Evolutionary conservation across 2,888 invertebrate genomes (phyloP), one percentile per base, ranked within the genome.

Genomic region (Rhorus exstirpatorius): DNA sequence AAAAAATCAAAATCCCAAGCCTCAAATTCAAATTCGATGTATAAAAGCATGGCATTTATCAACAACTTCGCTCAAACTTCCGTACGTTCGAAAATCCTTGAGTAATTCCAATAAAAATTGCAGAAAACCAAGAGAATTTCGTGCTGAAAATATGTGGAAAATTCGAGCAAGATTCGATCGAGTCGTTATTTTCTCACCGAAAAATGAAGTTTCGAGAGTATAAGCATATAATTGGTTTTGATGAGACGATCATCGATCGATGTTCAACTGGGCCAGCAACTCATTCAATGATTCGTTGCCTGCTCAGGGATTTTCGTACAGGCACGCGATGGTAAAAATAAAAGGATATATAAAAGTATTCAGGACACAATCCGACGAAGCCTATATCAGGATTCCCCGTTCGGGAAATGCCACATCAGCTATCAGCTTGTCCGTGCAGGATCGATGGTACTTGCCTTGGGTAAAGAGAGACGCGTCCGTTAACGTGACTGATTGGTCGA

Each of bases 401-500:
- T 49, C 12, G 68, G 49, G 60, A 76, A 67, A 49, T 60, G 76
- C 67, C 24, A 68, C 58, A 60, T 76, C 76, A 68, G 76, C 49
- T 53, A 60, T 76, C 76, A 68, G 76, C 49, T 53, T 44, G n/a
- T 46, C 26, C 26, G 10, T 19, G 55, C 55, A n/a, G n/a, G 26
- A 76, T 68, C 76, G 76, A 67, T 67, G 58, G 26, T 55, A 68
- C 38, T 60, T 24, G 46, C 17, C 8, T 35, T 41, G 65, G 55
- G 44, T 53, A 55, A 17, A 67, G 19, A 61, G 67, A 67, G 58
- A 76, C 61, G 17, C 14, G 51, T 82, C 79, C 61, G 79, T 82
- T 75, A 82, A 79, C 75, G 83, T 71, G 83, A 83, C 83, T 75
- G 81, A 82, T 82, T 82, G 81, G 72, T 70, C 71, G 74, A 82